Evolutionary conservation across 2,888 invertebrate species (phyloP), one percentile per base, ranked within the genome.

Genomic region (Drepanosiphum platanoidis): DNA sequence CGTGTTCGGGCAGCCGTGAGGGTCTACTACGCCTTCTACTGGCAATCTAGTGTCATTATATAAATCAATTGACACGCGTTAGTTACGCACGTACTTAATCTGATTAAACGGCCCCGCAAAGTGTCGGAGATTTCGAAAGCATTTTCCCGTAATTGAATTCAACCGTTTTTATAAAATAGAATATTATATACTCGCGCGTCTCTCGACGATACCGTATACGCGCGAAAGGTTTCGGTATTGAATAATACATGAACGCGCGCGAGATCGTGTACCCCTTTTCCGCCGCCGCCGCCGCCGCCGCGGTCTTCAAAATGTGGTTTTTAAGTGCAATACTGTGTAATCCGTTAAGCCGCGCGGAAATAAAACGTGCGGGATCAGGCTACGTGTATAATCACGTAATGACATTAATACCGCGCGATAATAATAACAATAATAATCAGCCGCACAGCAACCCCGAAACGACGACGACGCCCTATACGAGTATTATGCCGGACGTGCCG

Each of bases 301-400:
- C 22, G 36, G 11, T 79, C 32, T 71, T 71, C 32, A 46, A 75
- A 74, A 42, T 34, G 46, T 27, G 74, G 42, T 66, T 66, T 83
- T 74, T 83, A 83, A 83, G 83, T 83, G 83, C 83, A 66, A 36
- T 75, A 52, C 66, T 5, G 83, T 83, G 83, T 83, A 75, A 83
- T 75, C 34, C 83, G 75, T 58, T 72, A 75, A 52, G 34, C 52
- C 22, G 42, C 11, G 8, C 18, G 61, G 13, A 46, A 64, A 72
- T 61, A 66, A 34, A 30, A 39, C 18, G 71, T 27, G 15, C 32
- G 32, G 30, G 64, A 32, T 39, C 42, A 82, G 71, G 18, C 39
- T 58, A 22, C 9, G 34, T 34, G 5, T 52, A 52, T 52, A n/a
- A 34, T 80, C 72, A 42, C 61, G 34, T 46, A 74, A 83, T 83